Conservation (phyloP, 2,113 vertebrate species). For the Nyctibius bracteatus region DNA sequence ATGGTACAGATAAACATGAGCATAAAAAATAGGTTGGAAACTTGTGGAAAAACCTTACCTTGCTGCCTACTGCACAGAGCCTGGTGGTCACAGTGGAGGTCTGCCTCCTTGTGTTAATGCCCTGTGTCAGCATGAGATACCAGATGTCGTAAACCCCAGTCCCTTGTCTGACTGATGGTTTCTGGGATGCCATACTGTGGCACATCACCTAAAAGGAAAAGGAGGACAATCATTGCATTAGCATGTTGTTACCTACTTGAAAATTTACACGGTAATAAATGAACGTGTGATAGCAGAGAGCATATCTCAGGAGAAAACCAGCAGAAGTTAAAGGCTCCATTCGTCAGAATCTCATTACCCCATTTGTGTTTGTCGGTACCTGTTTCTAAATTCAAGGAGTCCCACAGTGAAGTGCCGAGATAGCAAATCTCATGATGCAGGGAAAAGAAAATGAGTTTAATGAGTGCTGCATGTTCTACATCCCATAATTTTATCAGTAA, state of each 20-base stretch:
- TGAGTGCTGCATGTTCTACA: not conserved
- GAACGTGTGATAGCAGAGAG: not conserved
- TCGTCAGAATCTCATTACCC: not conserved
- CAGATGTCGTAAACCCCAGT: not conserved
- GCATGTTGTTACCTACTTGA: not conserved
- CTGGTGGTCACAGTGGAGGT: not conserved
- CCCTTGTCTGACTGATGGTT: not conserved
- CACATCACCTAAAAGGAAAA: not conserved
- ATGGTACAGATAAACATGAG: not conserved
- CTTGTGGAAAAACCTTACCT: not conserved
- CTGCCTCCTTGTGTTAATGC: accelerated
- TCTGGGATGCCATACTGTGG: not conserved
- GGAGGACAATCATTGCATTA: not conserved
- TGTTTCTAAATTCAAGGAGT: not conserved
- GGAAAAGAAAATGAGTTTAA: not conserved
- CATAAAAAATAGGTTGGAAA: not conserved
- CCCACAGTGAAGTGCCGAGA: not conserved
- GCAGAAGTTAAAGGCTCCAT: not conserved
- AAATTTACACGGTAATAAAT: not conserved
- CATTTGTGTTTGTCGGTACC: not conserved
- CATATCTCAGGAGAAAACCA: not conserved
- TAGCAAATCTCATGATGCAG: not conserved
- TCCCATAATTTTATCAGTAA: not conserved
- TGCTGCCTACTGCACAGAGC: not conserved
- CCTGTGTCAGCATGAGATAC: not conserved